Base-by-base conservation (phyloP, 2,797 vertebrate species). In the Odontamblyopus lacepedii region DNA sequence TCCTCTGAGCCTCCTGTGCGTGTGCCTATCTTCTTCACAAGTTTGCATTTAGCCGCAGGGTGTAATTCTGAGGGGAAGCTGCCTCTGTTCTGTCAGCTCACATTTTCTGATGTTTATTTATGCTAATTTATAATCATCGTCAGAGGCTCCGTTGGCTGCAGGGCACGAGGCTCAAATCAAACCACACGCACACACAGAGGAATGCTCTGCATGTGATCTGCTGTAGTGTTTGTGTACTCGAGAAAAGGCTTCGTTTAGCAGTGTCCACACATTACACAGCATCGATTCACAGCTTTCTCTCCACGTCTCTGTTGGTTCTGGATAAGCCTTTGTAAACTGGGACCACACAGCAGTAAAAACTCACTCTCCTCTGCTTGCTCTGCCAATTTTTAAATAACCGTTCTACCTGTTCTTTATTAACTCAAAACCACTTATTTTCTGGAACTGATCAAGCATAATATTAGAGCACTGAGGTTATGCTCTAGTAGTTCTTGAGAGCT, bases 211-310 rank as follows among this genome's bases (percentile, higher is more conserved):
- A 0, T 57, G 63, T 72, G 75, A 83, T 77, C 69, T 75, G 74
- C 70, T 69, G 69, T 23, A 74, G 73, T 76, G 75, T 77, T 72
- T 70, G 69, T 78, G 67, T 85, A 74, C 69, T 75, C 72, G 80
- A 83, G 80, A 83, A 88, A 89, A 79, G 76, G 86, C 76, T 83
- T 81, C 30, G 84, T 85, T 90, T 84, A 90, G 83, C 84, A 85
- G 26, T 5, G 55, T 81, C 79, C 68, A 73, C 78, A 76, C 60
- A 77, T 74, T 86, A 80, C 82, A 80, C 74, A 44, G 67, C 83
- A 88, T 88, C 82, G 90, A 92, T 89, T 87, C 79, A 77, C 83
- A 81, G 80, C 78, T 81, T 89, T 59, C 77, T 66, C 83, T 63
- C 56, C 67, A 70, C 66, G 70, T 79, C 73, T 70, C 71, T 82